Evolutionary conservation across 2,888 invertebrate genomes (phyloP), one percentile per base, ranked within the genome.

Genomic region (Andrena fulva): DNA sequence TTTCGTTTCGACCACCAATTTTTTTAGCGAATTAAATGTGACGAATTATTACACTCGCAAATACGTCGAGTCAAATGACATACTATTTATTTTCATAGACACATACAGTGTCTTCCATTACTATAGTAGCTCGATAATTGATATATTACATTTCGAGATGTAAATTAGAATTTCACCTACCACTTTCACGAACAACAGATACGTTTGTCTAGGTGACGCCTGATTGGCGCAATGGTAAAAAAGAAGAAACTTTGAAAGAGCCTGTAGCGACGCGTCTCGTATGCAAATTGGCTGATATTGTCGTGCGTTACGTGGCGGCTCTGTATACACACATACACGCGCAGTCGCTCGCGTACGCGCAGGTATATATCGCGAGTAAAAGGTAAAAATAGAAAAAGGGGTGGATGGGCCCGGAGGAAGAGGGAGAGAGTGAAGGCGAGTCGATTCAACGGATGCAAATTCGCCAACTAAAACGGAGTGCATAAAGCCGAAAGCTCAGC

Each of bases 401-500:
- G 79, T 77, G 77, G 66, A 76, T 52, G 59, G 67, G 63, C 48
- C 29, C 35, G 81, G 69, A 60, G 80, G 70, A 80, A 83, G 84
- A 85, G 87, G 80, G 86, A 87, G 69, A 86, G 85, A 80, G 84
- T 85, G 80, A 71, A 80, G 80, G 66, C 68, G 82, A 84, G 85
- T 80, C 91, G 90, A 91, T 91, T 91, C 91, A 89, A 89, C 89
- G 90, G 91, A 93, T 92, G 92, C 92, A 92, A 92, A 93, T 92
- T 91, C 90, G 90, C 85, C 89, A 89, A 90, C 90, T 90, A 89
- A 91, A 92, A 88, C 89, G 90, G 89, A 89, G 89, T 86, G 89
- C 89, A 92, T 91, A 92, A 92, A 91, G 91, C 91, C 90, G 89
- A 91, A 92, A 92, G 92, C 92, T 92, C 91, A 91, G 91, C 91